Evolutionary conservation across 2,888 invertebrate genomes (phyloP), one percentile per base, ranked within the genome.

Genomic region (Drosophila rellima): DNA sequence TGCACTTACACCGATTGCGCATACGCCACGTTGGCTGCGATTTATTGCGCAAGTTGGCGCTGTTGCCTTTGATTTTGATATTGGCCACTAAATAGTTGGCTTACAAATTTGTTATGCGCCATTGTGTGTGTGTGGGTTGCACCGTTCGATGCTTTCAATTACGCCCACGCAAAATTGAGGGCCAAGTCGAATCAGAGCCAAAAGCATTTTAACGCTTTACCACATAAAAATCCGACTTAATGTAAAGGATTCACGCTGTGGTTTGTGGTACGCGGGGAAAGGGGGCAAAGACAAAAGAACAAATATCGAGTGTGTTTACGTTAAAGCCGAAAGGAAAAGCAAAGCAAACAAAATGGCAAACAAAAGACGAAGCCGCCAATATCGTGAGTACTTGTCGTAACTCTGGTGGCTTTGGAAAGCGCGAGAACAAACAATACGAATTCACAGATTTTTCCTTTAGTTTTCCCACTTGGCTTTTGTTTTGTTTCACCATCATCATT

Each of bases 251-350:
- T 81, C 79, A 70, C 75, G 73, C 62, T 65, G 69, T 18, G 35
- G 26, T 23, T 7, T 35, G 18, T 35, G 44, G 48, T 11, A 17
- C 6, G 37, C 7, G 0, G 26, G 55, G 11, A 11, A 47, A 56
- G 35, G 50, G 61, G 69, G 67, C 62, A 70, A 78, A 69, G 62
- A 80, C 68, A 82, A 72, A 72, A 75, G 85, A 89, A 84, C 84
- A 85, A 85, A 89, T 89, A 85, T 87, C 84, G 82, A 84, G 85
- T 82, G 85, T 85, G 78, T 85, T 87, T 80, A 70, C 82, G 68
- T 68, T 78, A 74, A 75, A 75, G 86, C 83, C 72, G 65, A 57
- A 78, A 55, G 73, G 69, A 73, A 81, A 85, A 74, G 65, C 55
- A 75, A 57, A 76, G 69, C 76, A 84, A 85, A 74, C 86, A 74